A percentile compares a stretch with the other conserved stretches of the same genome.
These are phyloP conservation scores for Eupeodes latifasciatus DNA, from an alignment of 2,888 invertebrate genomes.

Conservation along the genomic window DNA sequence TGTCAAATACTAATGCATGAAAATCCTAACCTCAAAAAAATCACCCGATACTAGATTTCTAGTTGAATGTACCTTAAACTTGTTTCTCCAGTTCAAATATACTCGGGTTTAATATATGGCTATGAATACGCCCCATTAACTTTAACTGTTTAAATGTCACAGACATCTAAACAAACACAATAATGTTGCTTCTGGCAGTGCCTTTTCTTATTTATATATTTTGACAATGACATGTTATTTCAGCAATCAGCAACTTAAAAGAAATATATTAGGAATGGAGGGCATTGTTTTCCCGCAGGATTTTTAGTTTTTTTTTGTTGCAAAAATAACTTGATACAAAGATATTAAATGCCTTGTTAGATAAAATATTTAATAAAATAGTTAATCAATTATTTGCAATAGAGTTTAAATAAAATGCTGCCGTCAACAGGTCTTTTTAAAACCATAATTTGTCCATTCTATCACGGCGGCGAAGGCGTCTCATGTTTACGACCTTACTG, in stretches of 20 bases:
- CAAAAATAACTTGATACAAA: constrained; percentile 16
- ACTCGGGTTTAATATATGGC: too few relatives aligned
- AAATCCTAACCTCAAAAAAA: too few relatives aligned
- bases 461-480: constrained; percentile 87
- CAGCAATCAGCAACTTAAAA: neutral
- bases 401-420: constrained; percentile 88
- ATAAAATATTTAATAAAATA: constrained; percentile 5
- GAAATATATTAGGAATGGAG: constrained; percentile 41
- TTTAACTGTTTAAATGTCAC: too few relatives aligned
- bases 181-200: constrained; percentile 25
- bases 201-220: neutral
- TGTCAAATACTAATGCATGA: too few relatives aligned
- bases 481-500: constrained; percentile 95
- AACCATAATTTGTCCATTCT: constrained; percentile 93
- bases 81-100: too few relatives aligned
- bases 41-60: too few relatives aligned
- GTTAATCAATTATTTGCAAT: neutral
- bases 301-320: constrained; percentile 22
- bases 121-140: too few relatives aligned
- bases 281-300: constrained; percentile 38
- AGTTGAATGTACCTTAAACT: too few relatives aligned
- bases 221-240: constrained; percentile 63
- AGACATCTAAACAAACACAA: neutral
- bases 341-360: constrained; percentile 14
- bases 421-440: constrained; percentile 96